Evolutionary conservation across 2,888 invertebrate species (phyloP).

Genomic region (Tryphoninae sp.): DNA sequence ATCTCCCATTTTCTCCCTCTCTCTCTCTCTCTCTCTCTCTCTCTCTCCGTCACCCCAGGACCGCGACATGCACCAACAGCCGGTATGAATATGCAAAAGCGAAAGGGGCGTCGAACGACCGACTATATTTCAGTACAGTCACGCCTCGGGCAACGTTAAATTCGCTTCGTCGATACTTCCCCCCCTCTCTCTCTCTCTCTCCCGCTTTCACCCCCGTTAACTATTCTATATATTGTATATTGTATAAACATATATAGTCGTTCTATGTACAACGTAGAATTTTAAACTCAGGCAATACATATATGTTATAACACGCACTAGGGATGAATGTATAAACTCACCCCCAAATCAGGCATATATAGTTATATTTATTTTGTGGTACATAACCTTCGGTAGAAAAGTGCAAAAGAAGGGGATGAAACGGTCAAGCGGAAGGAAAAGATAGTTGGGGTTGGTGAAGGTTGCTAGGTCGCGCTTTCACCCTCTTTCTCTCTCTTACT

Average conservation of each 20-base stretch:
- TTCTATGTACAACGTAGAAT: neutral
- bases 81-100: conserved; percentile 77
- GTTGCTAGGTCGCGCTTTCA: conserved; percentile 36
- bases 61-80: conserved; percentile 32
- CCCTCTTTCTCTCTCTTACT: neutral
- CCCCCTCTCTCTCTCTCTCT: conserved; percentile 20
- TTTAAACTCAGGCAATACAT: no score
- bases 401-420: neutral
- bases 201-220: neutral
- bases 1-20: neutral
- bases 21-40: neutral
- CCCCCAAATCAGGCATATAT: no score
- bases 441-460: conserved; percentile 35
- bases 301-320: no score
- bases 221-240: neutral
- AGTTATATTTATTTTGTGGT: neutral
- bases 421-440: conserved; percentile 19
- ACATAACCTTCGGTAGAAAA: neutral
- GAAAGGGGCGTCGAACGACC: conserved; percentile 70
- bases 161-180: conserved; percentile 69
- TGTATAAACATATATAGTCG: conserved; percentile 16
- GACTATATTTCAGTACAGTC: conserved; percentile 73
- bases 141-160: conserved; percentile 70
- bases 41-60: neutral
- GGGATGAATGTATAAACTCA: no score